Evolutionary conservation across 1,140 invertebrate species (phyloP).

Genomic region (Grapholita molesta): DNA sequence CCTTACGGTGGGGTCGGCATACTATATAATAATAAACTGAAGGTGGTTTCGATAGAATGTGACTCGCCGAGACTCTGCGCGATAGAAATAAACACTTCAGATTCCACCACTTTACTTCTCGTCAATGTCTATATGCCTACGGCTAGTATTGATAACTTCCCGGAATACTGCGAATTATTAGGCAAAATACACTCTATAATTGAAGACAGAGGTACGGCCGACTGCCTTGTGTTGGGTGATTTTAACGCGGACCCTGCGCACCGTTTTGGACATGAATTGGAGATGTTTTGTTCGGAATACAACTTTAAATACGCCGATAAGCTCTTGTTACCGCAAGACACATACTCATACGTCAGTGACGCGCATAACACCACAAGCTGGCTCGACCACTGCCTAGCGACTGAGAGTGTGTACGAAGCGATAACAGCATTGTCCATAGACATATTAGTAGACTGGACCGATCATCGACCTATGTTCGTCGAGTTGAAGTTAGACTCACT

Average conservation of each 20-base stretch:
- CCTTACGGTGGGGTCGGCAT: not conserved
- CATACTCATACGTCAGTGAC: constrained; percentile 6
- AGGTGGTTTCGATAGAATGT: not conserved
- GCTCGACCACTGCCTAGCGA: constrained; percentile 5
- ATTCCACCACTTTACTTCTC: not conserved
- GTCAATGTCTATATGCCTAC: constrained; percentile 7
- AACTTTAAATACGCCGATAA: not conserved
- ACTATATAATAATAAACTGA: not conserved
- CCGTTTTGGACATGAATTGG: not conserved
- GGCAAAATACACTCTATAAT: constrained; percentile 3
- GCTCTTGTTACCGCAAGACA: not conserved
- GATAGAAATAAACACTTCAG: not conserved
- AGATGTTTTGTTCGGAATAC: not conserved
- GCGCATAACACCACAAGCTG: not conserved
- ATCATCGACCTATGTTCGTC: not conserved
- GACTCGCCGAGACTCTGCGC: not conserved
- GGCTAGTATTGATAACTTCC: not conserved
- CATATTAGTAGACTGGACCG: not conserved
- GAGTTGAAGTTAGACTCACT: not conserved
- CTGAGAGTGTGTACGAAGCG: not conserved
- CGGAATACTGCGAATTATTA: not conserved
- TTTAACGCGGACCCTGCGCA: constrained; percentile 5
- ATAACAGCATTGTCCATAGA: not conserved
- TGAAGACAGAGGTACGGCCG: not conserved
- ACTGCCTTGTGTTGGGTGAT: constrained; percentile 11